Base-by-base conservation (phyloP, 2,888 invertebrate genomes). In the Clitarchus hookeri region DNA sequence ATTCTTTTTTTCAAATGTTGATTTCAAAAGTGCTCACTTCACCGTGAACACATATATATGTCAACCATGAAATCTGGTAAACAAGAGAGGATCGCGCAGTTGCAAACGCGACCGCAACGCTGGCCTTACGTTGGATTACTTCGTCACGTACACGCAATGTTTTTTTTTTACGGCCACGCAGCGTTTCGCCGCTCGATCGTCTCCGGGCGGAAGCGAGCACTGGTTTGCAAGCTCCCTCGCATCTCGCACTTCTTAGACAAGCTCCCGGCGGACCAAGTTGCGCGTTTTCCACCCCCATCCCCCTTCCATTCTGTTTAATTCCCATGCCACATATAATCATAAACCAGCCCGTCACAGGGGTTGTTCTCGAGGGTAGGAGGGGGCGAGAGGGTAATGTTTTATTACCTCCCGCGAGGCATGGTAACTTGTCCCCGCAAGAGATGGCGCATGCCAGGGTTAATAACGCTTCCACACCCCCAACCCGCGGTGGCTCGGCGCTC, bases 251-350 rank as follows among this genome's bases (percentile, higher is more conserved):
- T 65, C 65, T 65, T 65, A n/a, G 65, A 65, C 23, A 2, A 9
- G 19, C 65, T 23, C 65, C 65, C 65, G 11, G 82, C 79, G 26
- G n/a, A 8, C 78, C 80, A n/a, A 65, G 65, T 65, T 65, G 19
- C n/a, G n/a, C 65, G 65, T 65, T 23, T 23, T 19, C 86, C 44
- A 84, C 84, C 53, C 80, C 80, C 84, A 84, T 44, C 84, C 80
- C 44, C 83, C 79, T 79, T 44, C 82, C 48, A 11, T 8, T 23
- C 23, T 6, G 65, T 65, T 80, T 82, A 83, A 86, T 85, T 87
- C 87, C 86, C 87, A 53, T 54, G 25, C 78, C 87, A 87, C 87
- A 84, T 86, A 87, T 86, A 86, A 87, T 86, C 87, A 86, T 87
- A 87, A 87, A 87, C 85, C 87, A 86, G 84, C 48, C 44, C 65